Evolutionary conservation across 2,888 invertebrate species (phyloP), one percentile per base, ranked within the genome.

Genomic region (Drosophila percnosoma): DNA sequence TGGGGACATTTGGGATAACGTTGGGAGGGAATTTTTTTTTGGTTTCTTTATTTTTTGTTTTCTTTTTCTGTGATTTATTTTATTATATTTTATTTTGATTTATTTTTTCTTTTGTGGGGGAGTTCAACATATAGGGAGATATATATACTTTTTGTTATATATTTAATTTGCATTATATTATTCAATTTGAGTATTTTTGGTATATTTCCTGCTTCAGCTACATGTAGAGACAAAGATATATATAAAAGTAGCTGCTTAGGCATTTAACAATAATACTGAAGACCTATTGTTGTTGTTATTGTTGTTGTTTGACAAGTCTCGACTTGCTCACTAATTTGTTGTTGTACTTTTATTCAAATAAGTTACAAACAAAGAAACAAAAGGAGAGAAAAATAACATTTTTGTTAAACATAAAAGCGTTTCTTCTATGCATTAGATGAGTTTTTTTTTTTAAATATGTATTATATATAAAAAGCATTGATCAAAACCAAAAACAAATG

Each of bases 1-100:
- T 88, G 95, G 95, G 95, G 95, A 95, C 94, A 94, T 94, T 94
- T 89, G 72, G 86, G 88, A 94, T 94, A 94, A 94, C 94, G 94
- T 84, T 70, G 80, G 84, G 74, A 68, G 72, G 70, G 72, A 61
- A 67, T 75, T 45, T 45, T 45, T 65, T 73, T 65, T 42, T 68
- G 69, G 71, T 54, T 36, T 70, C 34, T 61, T 72, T 53, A 60
- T 65, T 62, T 54, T 57, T 34, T 65, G 38, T 68, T 72, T 49
- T 60, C 54, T 54, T 73, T 76, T 62, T 82, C 67, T 70, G 68
- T 68, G 24, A 40, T 59, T 64, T 40, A 52, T 62, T 38, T 68
- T 60, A 45, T 45, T 45, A 45, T 45, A 45, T 66, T 75, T 77
- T 33, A 33, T 42, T 34, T 63, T 49, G 61, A 67, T 34, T 66